Evolutionary conservation across 2,113 vertebrate genomes (phyloP).

Genomic region (Siphamia tubifer): DNA sequence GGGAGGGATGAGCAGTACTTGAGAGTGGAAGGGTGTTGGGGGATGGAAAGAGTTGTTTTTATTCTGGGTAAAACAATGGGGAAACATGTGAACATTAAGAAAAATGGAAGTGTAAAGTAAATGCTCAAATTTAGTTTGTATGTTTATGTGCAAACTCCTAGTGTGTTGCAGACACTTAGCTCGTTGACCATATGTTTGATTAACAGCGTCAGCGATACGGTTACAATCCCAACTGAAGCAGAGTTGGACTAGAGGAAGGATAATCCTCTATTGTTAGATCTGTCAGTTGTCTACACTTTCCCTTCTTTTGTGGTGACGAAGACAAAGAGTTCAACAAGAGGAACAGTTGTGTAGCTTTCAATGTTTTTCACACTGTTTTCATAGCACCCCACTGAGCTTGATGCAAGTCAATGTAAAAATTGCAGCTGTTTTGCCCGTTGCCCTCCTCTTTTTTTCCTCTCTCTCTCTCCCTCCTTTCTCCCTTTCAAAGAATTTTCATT

Average conservation of each 20-base stretch:
- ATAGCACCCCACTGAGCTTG: slow-evolving; percentile 56
- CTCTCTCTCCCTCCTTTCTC: slow-evolving; percentile 25
- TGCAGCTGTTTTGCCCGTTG: slow-evolving; percentile 73
- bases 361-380: slow-evolving; percentile 24
- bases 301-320: neutral
- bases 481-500: slow-evolving; percentile 81
- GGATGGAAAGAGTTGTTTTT: neutral
- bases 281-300: neutral
- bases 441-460: neutral
- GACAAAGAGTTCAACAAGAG: slow-evolving; percentile 30
- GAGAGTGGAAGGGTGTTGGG: neutral
- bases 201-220: neutral
- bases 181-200: too few relatives aligned
- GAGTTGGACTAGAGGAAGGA: neutral
- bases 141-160: neutral
- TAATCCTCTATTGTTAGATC: neutral
- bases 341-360: slow-evolving; percentile 34
- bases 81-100: neutral
- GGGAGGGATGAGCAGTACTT: neutral
- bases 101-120: too few relatives aligned
- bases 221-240: neutral
- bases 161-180: too few relatives aligned
- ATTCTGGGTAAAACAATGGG: neutral
- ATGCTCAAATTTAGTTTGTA: too few relatives aligned
- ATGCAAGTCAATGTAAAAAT: slow-evolving; percentile 71